Conservation (phyloP, 2,888 invertebrate genomes). For the Troglohyphantes excavatus region DNA sequence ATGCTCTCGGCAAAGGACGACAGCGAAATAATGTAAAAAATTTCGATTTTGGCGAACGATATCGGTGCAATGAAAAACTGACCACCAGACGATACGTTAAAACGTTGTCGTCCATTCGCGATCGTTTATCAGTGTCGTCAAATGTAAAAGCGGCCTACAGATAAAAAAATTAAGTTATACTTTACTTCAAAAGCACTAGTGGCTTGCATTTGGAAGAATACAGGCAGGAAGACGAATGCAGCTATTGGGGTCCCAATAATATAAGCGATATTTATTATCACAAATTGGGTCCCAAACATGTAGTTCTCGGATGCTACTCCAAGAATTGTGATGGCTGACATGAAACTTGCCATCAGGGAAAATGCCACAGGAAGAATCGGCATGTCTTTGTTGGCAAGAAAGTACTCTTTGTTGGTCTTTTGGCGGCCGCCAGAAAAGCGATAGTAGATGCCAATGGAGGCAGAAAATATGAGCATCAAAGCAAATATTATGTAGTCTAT, state of each 20-base stretch:
- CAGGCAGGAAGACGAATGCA: conserved; percentile 90
- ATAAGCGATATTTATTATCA: conserved; percentile 89
- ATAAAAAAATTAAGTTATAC: neutral
- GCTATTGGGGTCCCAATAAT: conserved; percentile 90
- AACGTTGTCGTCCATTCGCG: too few species aligned
- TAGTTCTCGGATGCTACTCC: conserved; percentile 95
- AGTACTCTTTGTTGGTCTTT: conserved; percentile 87
- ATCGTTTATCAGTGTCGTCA: too few species aligned
- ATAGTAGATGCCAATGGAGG: conserved; percentile 89
- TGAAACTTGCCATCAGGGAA: conserved; percentile 95
- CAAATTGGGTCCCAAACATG: conserved; percentile 90
- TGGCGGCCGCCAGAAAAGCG: conserved; percentile 92
- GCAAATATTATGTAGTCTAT: conserved; percentile 75
- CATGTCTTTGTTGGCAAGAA: conserved; percentile 91
- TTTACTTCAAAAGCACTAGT: conserved; percentile 86
- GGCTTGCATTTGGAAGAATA: conserved; percentile 91
- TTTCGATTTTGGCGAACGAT: too few species aligned
- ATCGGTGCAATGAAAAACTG: too few species aligned
- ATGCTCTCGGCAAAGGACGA: too few species aligned
- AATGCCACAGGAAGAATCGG: conserved; percentile 91
- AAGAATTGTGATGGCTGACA: conserved; percentile 94
- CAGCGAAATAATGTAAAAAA: too few species aligned
- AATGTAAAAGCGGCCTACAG: too few species aligned
- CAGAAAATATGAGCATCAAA: conserved; percentile 72
- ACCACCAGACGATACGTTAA: too few species aligned